These are phyloP conservation scores for Parelbella ahira DNA, from an alignment of 2,888 invertebrate species.

Conservation along the genomic window DNA sequence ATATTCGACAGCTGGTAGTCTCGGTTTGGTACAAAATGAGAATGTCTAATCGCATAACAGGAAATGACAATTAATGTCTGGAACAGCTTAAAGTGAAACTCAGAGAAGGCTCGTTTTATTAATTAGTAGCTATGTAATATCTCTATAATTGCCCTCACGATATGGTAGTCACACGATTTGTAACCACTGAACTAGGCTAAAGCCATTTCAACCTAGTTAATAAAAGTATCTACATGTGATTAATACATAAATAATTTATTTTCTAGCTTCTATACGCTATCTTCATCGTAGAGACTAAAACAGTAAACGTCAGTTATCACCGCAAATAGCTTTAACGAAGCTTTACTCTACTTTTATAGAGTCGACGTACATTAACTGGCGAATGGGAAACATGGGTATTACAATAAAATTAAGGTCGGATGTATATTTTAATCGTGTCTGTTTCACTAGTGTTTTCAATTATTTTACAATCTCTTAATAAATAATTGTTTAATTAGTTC, in stretches of 20 bases:
- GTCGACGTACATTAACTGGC: slow-evolving; percentile 1
- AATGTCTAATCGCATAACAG: slow-evolving; percentile 13
- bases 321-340: background rate
- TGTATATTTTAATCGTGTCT: background rate
- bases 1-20: slow-evolving; percentile 14
- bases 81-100: slow-evolving; percentile 14
- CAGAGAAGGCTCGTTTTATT: slow-evolving; percentile 16
- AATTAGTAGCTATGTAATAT: slow-evolving; percentile 18
- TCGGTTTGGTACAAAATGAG: slow-evolving; percentile 16
- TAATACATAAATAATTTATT: slow-evolving; percentile 18
- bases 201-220: slow-evolving; percentile 14
- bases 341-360: slow-evolving; percentile 11
- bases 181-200: slow-evolving; percentile 12
- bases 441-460: too few relatives aligned
- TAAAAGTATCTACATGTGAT: slow-evolving; percentile 9
- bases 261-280: slow-evolving; percentile 9
- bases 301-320: slow-evolving; percentile 8
- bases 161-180: slow-evolving; percentile 13
- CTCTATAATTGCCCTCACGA: slow-evolving; percentile 15
- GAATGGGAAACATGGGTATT: slow-evolving; percentile 9
- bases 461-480: too few relatives aligned
- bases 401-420: background rate
- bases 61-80: slow-evolving; percentile 15
- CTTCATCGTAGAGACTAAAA: slow-evolving; percentile 10
- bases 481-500: too few relatives aligned